Percentiles rank a stretch among this genome's conserved stretches.
Conservation (phyloP, 1,140 invertebrate species). For the Caenorhabditis latens region DNA sequence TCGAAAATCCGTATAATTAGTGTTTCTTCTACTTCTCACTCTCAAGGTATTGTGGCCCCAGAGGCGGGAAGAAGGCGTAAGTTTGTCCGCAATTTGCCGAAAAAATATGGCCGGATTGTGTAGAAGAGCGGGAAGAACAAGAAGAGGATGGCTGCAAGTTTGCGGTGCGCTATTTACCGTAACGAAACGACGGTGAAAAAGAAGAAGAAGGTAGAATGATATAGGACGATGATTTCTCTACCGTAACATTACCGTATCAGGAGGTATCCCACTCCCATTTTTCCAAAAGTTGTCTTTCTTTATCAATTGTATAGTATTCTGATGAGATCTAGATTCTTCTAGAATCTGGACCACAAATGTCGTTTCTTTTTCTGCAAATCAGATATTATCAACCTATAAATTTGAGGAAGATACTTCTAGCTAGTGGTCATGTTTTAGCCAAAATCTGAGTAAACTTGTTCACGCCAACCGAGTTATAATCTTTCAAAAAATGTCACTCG, state of each 20-base stretch:
- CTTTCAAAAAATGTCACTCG: no score
- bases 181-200: slow-evolving; percentile 23
- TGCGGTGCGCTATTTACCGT: slow-evolving; percentile 50
- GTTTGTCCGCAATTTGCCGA: slow-evolving; percentile 53
- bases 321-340: no score
- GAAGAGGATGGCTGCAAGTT: slow-evolving; percentile 45
- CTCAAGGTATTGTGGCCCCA: background rate
- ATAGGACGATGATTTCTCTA: background rate
- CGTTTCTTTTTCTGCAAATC: no score
- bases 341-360: no score
- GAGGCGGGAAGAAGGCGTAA: slow-evolving; percentile 23
- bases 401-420: no score
- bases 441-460: no score
- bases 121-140: slow-evolving; percentile 4
- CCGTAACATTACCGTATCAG: slow-evolving; percentile 7
- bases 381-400: no score
- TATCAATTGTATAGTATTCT: no score
- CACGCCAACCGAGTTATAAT: no score
- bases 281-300: no score
- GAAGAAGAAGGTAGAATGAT: background rate
- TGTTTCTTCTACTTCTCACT: slow-evolving; percentile 42
- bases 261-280: background rate
- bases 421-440: no score
- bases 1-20: slow-evolving; percentile 50
- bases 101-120: slow-evolving; percentile 44